phyloP scores from a whole-genome alignment of 2,113 vertebrate species.

The Prochilodus magdalenae region DNA sequence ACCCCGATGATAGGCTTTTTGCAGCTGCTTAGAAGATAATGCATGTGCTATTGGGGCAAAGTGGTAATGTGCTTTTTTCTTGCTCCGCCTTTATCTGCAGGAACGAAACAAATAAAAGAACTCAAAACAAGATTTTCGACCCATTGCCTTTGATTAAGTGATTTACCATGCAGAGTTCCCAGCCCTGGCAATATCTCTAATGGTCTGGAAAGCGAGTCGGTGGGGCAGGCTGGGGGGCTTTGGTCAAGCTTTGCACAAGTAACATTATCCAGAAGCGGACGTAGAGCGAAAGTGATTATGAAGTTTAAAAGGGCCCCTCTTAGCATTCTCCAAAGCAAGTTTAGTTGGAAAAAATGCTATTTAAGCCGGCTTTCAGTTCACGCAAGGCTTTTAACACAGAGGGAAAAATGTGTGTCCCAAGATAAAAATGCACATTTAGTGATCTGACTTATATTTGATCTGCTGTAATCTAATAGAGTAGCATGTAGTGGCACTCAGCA shows the following conservation, averaged over 20 bases:
- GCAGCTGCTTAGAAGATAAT: slow-evolving; percentile 92
- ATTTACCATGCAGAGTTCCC: slow-evolving; percentile 92
- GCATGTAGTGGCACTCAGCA: neutral
- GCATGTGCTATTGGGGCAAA: slow-evolving; percentile 83
- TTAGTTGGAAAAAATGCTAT: slow-evolving; percentile 73
- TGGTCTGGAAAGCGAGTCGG: slow-evolving; percentile 87
- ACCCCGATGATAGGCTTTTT: slow-evolving; percentile 82
- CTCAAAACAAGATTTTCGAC: slow-evolving; percentile 98
- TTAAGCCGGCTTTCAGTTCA: slow-evolving; percentile 70
- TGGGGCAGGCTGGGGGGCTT: slow-evolving; percentile 38
- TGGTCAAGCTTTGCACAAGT: slow-evolving; percentile 78
- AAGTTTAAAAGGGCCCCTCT: slow-evolving; percentile 85
- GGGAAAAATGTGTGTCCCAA: neutral
- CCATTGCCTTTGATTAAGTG: slow-evolving; percentile 99
- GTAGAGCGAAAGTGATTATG: slow-evolving; percentile 78
- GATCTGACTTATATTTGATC: neutral
- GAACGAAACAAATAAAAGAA: slow-evolving; percentile 97
- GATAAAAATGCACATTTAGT: slow-evolving; percentile 27
- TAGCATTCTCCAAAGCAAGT: slow-evolving; percentile 77
- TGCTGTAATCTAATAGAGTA: neutral
- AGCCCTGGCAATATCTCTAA: slow-evolving; percentile 97
- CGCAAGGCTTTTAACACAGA: slow-evolving; percentile 61
- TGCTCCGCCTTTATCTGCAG: slow-evolving; percentile 84
- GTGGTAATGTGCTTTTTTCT: slow-evolving; percentile 87
- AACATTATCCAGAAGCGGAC: slow-evolving; percentile 87